Percentiles rank a stretch among this genome's conserved stretches.
Conservation (phyloP, 2,797 vertebrate genomes). For the Tokudaia muenninki region DNA sequence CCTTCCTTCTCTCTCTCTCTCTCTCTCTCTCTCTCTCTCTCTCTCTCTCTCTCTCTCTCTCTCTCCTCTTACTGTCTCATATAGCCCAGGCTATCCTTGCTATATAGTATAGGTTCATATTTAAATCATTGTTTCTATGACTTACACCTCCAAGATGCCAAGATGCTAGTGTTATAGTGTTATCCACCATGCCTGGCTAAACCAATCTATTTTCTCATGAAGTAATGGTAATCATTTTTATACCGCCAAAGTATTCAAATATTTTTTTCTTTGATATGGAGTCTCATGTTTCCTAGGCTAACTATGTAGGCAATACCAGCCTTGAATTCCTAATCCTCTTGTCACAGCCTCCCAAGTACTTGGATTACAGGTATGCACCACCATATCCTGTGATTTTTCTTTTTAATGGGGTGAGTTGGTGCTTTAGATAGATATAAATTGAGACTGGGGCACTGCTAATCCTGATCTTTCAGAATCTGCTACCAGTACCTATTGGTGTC, state of each 20-base stretch:
- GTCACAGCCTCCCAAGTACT: neutral
- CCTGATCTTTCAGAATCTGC: neutral
- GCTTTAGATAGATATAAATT: neutral
- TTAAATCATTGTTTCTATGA: neutral
- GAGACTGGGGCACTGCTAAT: neutral
- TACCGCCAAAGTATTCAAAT: neutral
- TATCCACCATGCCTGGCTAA: neutral
- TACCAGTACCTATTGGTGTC: neutral
- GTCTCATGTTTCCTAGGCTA: neutral
- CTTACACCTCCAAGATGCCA: neutral
- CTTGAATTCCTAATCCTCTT: neutral
- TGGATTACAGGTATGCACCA: neutral
- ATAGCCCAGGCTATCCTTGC: neutral
- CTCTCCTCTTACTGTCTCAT: neutral
- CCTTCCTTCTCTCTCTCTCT: neutral
- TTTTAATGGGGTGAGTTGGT: constrained; percentile 38
- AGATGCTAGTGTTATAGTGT: neutral
- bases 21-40: accelerated
- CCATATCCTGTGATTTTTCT: neutral
- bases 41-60: neutral
- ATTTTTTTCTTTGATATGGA: neutral
- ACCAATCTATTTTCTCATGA: neutral
- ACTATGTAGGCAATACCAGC: neutral
- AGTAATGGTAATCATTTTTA: neutral
- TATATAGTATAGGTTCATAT: neutral